phyloP scores from a whole-genome alignment of 2,797 vertebrate genomes.

The Todus mexicanus region DNA sequence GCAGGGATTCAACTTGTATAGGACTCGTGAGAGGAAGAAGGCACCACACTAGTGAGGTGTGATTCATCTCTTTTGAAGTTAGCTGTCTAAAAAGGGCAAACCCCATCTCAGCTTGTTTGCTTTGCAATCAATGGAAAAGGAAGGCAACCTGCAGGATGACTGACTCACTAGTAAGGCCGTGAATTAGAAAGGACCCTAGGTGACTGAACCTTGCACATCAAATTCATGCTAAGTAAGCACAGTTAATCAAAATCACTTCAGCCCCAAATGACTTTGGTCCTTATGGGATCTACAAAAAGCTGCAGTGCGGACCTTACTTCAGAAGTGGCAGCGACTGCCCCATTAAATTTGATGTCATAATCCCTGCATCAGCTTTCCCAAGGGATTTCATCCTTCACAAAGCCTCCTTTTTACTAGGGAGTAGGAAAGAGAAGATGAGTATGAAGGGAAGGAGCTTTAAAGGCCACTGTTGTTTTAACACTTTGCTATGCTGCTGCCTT shows the following conservation, averaged over 20 bases:
- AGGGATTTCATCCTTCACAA: background rate
- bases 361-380: background rate
- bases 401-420: background rate
- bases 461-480: background rate
- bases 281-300: background rate
- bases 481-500: background rate
- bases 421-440: background rate
- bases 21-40: background rate
- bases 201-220: background rate
- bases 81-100: conserved; percentile 3
- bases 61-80: conserved; percentile 16
- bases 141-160: background rate
- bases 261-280: background rate
- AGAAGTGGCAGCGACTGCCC: background rate
- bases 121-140: background rate
- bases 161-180: background rate
- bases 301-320: background rate
- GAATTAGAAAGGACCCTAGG: background rate
- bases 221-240: background rate
- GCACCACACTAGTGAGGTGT: background rate
- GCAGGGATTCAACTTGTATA: background rate
- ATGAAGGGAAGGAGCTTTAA: background rate
- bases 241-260: background rate
- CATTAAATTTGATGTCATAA: background rate
- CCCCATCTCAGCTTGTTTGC: background rate